Conservation (phyloP, 2,888 invertebrate species). For the Hydrotaea cyrtoneurina region DNA sequence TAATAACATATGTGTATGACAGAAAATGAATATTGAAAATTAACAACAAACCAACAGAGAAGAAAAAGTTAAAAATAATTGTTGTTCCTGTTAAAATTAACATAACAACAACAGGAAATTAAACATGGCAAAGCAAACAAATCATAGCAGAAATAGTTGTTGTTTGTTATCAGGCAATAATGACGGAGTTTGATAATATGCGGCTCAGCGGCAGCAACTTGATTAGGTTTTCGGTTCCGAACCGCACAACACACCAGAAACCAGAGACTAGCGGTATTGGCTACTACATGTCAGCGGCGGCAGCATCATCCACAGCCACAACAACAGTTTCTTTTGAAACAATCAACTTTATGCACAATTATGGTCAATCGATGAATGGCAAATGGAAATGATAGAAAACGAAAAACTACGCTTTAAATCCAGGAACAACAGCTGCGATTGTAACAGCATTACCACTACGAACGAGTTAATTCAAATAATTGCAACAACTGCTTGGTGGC, state of each 20-base stretch:
- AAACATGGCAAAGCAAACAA: background rate
- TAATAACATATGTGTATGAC: background rate
- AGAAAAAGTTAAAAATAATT: background rate
- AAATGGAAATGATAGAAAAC: background rate
- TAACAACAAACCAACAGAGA: background rate
- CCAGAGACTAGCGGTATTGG: background rate
- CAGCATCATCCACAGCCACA: background rate
- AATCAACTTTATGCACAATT: conserved; percentile 37
- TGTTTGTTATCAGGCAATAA: background rate
- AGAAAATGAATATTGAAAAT: conserved; percentile 6
- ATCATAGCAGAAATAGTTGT: background rate
- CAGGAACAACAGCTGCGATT: conserved; percentile 22
- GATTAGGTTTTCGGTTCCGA: conserved; percentile 5
- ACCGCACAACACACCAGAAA: background rate
- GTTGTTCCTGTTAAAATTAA: conserved; percentile 14
- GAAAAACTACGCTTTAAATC: background rate
- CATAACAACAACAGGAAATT: conserved; percentile 28
- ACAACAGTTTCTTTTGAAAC: conserved; percentile 22
- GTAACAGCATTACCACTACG: background rate
- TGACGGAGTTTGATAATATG: conserved; percentile 30
- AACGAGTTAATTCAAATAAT: conserved; percentile 39
- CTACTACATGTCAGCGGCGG: background rate
- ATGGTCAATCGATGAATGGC: conserved; percentile 39
- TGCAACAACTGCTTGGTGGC: background rate
- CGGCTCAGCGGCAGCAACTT: background rate